Evolutionary conservation across 2,113 vertebrate species (phyloP), one percentile per base, ranked within the genome.

Genomic region (Rhinoptilus africanus): DNA sequence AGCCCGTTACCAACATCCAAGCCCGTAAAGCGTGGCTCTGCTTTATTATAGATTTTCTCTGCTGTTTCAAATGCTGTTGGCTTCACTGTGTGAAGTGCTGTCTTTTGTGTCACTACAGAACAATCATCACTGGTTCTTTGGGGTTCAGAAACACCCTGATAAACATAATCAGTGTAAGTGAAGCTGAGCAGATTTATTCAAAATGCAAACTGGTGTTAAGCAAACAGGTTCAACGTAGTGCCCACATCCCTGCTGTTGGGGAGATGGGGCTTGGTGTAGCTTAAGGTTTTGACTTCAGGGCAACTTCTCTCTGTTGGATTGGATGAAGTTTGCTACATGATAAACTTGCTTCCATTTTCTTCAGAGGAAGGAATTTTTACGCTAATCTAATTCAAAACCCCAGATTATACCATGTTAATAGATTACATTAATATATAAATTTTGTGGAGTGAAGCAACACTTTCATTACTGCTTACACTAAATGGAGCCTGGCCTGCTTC

Each of bases 141-240:
- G 24, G 8, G 7, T 41, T 88, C 54, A 47, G 60, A 54, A 48
- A 28, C 28, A 8, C 27, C 2, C 2, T 18, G 39, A 57, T 62
- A 24, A 51, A 14, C 7, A 13, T n/a, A 64, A 26, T 19, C 37
- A 10, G 8, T 30, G 34, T 34, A 79, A 66, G 48, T 35, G 75
- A 43, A 88, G 43, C 59, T 67, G 32, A 74, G 60, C 41, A 90
- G 71, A 8, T 43, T n/a, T 64, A 13, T 43, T 66, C 34, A 5
- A 67, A 67, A 30, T 27, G 30, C 2, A 1, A 85, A 53, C 8
- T 39, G 57, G 8, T 0, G 0, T 7, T 64, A 60, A 64, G 68
- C 34, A 48, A 64, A 66, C 19, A 37, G 51, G 17, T 50, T 45
- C 2, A 1, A 50, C 0, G 4, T 11, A 11, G 34, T 1, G 1